These are phyloP conservation scores for Nesogale talazaci DNA, from an alignment of 2,113 vertebrate species.

Conservation along the genomic window DNA sequence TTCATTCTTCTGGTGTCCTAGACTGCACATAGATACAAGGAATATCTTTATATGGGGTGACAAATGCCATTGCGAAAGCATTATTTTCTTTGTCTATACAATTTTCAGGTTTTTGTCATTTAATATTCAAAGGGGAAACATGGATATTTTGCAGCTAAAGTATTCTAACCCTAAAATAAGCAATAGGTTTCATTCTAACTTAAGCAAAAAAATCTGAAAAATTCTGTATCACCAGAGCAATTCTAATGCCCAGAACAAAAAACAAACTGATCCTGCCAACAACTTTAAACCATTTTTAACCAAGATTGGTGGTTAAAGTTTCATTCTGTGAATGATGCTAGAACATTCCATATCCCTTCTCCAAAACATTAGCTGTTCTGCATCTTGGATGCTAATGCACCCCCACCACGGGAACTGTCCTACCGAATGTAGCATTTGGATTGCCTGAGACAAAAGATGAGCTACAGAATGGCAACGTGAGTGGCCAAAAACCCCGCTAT, in stretches of 20 bases:
- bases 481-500: background rate
- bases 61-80: too few relatives aligned
- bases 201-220: too few relatives aligned
- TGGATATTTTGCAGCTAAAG: too few relatives aligned
- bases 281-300: background rate
- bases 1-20: too few relatives aligned
- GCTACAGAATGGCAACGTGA: background rate
- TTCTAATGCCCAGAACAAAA: too few relatives aligned
- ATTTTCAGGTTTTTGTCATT: slow-evolving; percentile 5
- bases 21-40: too few relatives aligned
- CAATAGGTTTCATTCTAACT: too few relatives aligned
- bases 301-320: background rate
- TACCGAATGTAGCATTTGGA: slow-evolving; percentile 37
- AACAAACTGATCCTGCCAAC: too few relatives aligned
- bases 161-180: too few relatives aligned
- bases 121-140: slow-evolving; percentile 31
- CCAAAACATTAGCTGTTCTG: background rate
- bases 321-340: background rate
- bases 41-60: too few relatives aligned
- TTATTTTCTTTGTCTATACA: background rate
- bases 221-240: too few relatives aligned
- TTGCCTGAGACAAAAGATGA: slow-evolving; percentile 27
- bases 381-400: background rate
- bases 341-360: slow-evolving; percentile 1
- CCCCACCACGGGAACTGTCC: background rate